Conservation (phyloP, 2,797 vertebrate species). For the Holocentrus rufus region DNA sequence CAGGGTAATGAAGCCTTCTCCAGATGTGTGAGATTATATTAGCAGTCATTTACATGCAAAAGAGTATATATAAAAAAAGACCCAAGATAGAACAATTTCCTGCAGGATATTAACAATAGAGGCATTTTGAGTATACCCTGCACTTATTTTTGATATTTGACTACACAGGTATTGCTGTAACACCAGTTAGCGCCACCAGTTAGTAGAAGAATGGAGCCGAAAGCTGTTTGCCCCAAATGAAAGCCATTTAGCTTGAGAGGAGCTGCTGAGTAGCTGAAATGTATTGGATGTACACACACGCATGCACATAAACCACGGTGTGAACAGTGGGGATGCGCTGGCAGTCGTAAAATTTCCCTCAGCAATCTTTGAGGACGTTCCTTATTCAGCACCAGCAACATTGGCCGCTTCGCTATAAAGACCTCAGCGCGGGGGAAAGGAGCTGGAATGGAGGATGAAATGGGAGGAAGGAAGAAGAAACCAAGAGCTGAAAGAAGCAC, state of each 20-base stretch:
- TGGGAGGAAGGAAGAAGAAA: background rate
- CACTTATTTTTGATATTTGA: background rate
- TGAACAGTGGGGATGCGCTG: background rate
- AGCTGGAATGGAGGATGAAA: background rate
- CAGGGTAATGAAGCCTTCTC: slow-evolving; percentile 6
- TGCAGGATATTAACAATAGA: slow-evolving; percentile 1
- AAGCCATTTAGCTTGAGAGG: slow-evolving; percentile 21
- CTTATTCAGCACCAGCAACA: background rate
- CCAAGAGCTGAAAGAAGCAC: background rate
- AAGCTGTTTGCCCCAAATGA: background rate
- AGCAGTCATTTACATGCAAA: slow-evolving; percentile 15
- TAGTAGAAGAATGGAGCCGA: background rate
- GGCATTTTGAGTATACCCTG: slow-evolving; percentile 9
- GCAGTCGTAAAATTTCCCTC: background rate
- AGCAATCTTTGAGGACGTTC: slow-evolving; percentile 11
- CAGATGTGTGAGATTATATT: slow-evolving; percentile 30
- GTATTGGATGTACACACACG: background rate
- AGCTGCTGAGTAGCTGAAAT: too few species aligned
- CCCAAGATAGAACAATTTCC: slow-evolving; percentile 6
- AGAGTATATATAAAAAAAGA: background rate
- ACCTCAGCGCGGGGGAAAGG: background rate
- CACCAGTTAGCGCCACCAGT: background rate
- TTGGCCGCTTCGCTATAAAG: background rate
- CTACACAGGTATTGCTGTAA: background rate
- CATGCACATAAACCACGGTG: background rate